Evolutionary conservation across 2,113 vertebrate species (phyloP).

Genomic region (Sphaerodactylus townsendi): DNA sequence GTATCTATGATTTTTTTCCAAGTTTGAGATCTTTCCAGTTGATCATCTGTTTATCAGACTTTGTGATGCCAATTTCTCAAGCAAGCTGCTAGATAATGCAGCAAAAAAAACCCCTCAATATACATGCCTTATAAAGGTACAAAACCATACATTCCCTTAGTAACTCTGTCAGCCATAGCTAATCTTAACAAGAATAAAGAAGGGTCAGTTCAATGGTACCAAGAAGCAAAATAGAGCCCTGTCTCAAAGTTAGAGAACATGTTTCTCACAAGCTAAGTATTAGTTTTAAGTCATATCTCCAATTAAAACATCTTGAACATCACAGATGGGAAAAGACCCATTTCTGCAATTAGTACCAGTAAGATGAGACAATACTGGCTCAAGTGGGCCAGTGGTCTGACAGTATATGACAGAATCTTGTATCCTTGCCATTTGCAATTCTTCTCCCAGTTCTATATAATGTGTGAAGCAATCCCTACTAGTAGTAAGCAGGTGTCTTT

Average conservation of each 20-base stretch:
- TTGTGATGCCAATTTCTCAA: background rate
- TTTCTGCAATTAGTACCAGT: background rate
- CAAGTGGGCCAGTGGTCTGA: background rate
- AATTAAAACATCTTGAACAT: background rate
- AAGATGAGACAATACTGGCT: background rate
- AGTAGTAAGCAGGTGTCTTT: background rate
- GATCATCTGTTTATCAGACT: background rate
- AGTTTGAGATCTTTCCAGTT: background rate
- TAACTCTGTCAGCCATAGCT: rapidly evolving
- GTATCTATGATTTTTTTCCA: background rate
- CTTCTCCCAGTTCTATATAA: background rate
- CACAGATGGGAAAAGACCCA: background rate
- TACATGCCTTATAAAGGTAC: background rate
- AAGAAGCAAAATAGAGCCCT: background rate
- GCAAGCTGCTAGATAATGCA: rapidly evolving
- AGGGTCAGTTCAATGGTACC: background rate
- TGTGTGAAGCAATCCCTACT: background rate
- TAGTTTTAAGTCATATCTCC: background rate
- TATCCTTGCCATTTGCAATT: background rate
- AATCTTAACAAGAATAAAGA: background rate
- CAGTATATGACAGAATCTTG: background rate
- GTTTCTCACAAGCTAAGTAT: background rate
- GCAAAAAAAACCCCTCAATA: rapidly evolving
- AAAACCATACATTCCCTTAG: background rate
- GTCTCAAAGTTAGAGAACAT: background rate